Conservation (phyloP, 2,113 vertebrate genomes). For the Pardalotus punctatus region DNA sequence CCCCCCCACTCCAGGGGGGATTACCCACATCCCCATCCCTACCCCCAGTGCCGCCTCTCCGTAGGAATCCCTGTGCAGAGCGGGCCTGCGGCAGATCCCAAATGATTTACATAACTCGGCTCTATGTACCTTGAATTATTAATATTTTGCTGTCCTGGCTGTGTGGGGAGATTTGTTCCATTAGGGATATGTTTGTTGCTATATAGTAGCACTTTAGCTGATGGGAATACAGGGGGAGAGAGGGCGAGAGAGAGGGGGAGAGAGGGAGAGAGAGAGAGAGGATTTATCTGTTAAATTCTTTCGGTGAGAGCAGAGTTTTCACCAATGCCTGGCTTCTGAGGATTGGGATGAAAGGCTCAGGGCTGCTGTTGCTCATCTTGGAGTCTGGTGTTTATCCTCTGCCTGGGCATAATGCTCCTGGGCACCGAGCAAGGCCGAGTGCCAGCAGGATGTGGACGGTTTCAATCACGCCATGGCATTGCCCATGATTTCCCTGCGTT, state of each 20-base stretch:
- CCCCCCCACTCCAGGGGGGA: background rate
- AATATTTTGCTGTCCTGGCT: conserved; percentile 68
- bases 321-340: background rate
- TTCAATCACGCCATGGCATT: fast-evolving
- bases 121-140: conserved; percentile 60
- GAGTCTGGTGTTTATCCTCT: background rate
- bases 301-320: background rate
- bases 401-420: background rate
- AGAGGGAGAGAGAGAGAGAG: background rate
- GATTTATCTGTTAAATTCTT: background rate
- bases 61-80: background rate
- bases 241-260: background rate
- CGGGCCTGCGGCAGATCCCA: background rate
- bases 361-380: background rate
- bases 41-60: background rate
- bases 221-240: background rate
- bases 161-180: conserved; percentile 47
- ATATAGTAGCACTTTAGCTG: background rate
- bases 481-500: fast-evolving
- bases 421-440: background rate
- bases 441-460: background rate
- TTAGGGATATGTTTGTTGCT: conserved; percentile 44
- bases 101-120: conserved; percentile 63
- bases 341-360: background rate
- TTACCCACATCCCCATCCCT: background rate